Conservation (phyloP, 1,140 invertebrate genomes). For the Protaetia brevitarsis region DNA sequence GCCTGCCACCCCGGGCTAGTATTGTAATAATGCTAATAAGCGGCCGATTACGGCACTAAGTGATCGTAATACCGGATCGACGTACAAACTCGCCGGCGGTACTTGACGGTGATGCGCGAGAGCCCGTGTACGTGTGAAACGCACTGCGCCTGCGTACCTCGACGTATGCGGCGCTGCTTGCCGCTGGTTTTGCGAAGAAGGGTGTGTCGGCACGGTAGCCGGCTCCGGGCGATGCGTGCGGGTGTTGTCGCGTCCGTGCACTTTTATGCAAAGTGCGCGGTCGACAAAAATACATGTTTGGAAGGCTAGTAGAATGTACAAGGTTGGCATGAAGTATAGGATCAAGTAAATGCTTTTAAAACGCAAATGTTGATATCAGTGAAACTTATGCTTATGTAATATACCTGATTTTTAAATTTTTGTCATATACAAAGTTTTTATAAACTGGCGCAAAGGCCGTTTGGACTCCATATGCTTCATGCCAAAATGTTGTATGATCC, state of each 20-base stretch:
- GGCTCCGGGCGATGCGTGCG: conserved; percentile 30
- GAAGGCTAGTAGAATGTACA: no score
- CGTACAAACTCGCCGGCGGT: not conserved
- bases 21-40: conserved; percentile 39
- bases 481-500: no score
- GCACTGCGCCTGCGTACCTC: conserved; percentile 24
- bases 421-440: no score
- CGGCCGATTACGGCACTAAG: conserved; percentile 35
- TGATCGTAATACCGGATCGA: conserved; percentile 34
- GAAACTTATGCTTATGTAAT: no score
- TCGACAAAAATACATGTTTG: no score
- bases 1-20: conserved; percentile 29
- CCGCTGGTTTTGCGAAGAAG: conserved; percentile 24
- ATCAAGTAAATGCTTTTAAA: no score
- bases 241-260: conserved; percentile 27
- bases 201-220: conserved; percentile 38
- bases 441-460: no score
- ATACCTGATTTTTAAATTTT: no score
- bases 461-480: no score
- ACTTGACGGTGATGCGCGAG: conserved; percentile 25
- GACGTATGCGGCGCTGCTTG: not conserved
- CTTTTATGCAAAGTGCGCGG: conserved; percentile 36
- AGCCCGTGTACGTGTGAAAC: not conserved
- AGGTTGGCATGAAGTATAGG: no score
- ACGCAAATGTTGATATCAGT: no score